Percentiles rank a stretch among this genome's conserved stretches.
Evolutionary conservation across 2,797 vertebrate genomes (phyloP).

Genomic region (Myoxocephalus aenaeus): DNA sequence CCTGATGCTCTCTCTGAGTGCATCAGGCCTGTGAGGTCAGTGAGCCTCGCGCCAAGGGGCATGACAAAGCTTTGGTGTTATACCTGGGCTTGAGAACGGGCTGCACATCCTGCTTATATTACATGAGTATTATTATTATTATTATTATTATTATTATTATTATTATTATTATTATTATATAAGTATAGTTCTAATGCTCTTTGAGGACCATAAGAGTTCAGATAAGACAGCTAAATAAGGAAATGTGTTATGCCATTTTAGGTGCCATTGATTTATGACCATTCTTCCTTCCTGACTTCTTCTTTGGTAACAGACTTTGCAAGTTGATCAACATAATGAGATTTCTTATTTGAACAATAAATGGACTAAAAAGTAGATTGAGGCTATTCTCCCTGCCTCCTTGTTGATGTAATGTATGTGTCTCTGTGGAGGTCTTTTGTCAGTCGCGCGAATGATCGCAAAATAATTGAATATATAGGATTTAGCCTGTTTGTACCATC

Average conservation of each 20-base stretch:
- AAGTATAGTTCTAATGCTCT: too few species aligned
- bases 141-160: too few species aligned
- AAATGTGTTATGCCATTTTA: neutral
- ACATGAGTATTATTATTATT: too few species aligned
- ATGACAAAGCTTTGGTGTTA: too few species aligned
- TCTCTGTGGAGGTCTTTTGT: constrained; percentile 3
- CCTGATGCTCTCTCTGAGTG: too few species aligned
- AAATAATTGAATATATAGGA: neutral
- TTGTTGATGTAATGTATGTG: neutral
- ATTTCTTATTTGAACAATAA: neutral
- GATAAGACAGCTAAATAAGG: too few species aligned
- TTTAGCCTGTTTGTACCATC: neutral
- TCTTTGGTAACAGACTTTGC: neutral
- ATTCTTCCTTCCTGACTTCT: neutral
- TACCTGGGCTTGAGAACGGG: too few species aligned
- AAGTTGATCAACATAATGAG: neutral
- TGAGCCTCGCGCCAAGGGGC: too few species aligned
- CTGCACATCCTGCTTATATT: too few species aligned
- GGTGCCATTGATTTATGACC: neutral
- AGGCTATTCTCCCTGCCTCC: neutral
- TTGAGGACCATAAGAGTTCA: too few species aligned
- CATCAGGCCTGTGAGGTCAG: too few species aligned
- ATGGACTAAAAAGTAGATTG: neutral
- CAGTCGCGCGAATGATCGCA: neutral
- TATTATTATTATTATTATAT: too few species aligned